Evolutionary conservation across 2,113 vertebrate genomes (phyloP).

Genomic region (Pseudois nayaur): DNA sequence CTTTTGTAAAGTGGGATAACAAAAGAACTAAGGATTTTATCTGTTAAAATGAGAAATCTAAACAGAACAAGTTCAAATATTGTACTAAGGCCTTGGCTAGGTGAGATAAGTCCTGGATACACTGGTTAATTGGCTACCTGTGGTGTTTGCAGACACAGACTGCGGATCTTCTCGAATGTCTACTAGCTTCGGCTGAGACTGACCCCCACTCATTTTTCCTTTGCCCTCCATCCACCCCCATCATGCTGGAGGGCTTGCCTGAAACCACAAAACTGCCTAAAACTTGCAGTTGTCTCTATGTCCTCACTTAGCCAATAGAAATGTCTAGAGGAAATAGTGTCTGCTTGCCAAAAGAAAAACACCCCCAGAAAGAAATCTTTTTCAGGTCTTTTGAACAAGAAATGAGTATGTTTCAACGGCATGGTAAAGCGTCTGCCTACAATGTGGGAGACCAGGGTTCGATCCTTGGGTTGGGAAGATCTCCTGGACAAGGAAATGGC

Average conservation of each 20-base stretch:
- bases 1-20: not conserved
- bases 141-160: not conserved
- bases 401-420: not conserved
- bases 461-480: too few relatives aligned
- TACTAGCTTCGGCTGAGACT: not conserved
- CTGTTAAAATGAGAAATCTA: not conserved
- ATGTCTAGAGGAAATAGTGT: not conserved
- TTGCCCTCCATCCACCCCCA: accelerated
- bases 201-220: not conserved
- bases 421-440: too few relatives aligned
- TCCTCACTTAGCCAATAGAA: not conserved
- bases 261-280: not conserved
- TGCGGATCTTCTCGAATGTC: accelerated
- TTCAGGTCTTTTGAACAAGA: not conserved
- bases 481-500: too few relatives aligned
- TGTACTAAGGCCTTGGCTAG: not conserved
- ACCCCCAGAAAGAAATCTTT: not conserved
- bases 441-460: too few relatives aligned
- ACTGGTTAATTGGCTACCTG: not conserved
- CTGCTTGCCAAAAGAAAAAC: not conserved
- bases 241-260: not conserved
- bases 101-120: not conserved
- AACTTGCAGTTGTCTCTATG: not conserved
- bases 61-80: not conserved
- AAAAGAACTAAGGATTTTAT: not conserved